Percentiles rank a stretch among this genome's conserved stretches.
phyloP scores from a whole-genome alignment of 2,888 invertebrate species.

The Drosophila mimica region DNA sequence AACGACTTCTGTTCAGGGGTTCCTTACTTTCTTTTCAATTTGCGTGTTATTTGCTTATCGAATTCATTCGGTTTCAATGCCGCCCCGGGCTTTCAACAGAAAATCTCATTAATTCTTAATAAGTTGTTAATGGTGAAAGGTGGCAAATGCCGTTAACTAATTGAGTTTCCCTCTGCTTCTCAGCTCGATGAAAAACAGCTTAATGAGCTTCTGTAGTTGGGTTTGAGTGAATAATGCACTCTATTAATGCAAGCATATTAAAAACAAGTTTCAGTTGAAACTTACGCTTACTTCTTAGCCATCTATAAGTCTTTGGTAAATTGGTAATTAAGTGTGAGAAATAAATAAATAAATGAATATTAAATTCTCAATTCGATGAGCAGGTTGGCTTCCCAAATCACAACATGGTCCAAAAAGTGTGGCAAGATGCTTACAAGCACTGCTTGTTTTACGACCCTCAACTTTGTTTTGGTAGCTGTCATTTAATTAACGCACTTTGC shows the following conservation, averaged over 20 bases:
- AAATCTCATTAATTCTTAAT: slow-evolving; percentile 50
- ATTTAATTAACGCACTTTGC: slow-evolving; percentile 69
- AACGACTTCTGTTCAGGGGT: not conserved
- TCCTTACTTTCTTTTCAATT: slow-evolving; percentile 33
- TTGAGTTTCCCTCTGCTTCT: slow-evolving; percentile 39
- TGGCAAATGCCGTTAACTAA: slow-evolving; percentile 50
- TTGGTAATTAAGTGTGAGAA: not conserved
- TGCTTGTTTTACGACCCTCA: not conserved
- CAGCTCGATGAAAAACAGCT: not conserved
- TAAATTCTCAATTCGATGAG: not conserved
- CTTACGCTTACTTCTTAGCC: not conserved
- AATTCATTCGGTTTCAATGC: slow-evolving; percentile 16
- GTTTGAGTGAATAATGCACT: not conserved
- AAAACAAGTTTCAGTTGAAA: not conserved
- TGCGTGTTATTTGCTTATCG: not conserved
- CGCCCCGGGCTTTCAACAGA: slow-evolving; percentile 22
- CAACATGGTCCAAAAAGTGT: not conserved
- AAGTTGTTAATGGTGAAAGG: slow-evolving; percentile 28
- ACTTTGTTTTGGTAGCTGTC: slow-evolving; percentile 43
- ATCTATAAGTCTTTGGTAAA: not conserved
- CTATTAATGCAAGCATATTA: not conserved
- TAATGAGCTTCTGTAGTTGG: slow-evolving; percentile 15
- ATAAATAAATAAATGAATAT: not conserved
- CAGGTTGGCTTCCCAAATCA: slow-evolving; percentile 1
- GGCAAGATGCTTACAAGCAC: slow-evolving; percentile 11